These are phyloP conservation scores for Mormyrops attenuatus DNA, from an alignment of 2,797 vertebrate genomes.

Conservation along the genomic window DNA sequence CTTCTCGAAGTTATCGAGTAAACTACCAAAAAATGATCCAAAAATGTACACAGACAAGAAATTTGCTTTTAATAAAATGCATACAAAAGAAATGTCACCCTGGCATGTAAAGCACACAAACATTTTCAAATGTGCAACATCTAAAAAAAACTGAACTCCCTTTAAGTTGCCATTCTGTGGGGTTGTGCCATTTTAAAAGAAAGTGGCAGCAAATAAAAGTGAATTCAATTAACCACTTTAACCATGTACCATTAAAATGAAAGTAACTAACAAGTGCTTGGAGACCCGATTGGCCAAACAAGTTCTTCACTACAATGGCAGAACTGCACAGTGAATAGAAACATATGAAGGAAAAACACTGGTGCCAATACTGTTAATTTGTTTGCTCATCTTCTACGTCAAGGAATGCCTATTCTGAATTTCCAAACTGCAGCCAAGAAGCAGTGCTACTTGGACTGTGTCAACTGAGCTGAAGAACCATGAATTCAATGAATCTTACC, in stretches of 20 bases:
- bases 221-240: not conserved
- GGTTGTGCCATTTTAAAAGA: not conserved
- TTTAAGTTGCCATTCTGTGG: not conserved
- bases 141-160: too few relatives aligned
- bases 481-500: slow-evolving; percentile 3
- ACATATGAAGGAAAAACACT: not conserved
- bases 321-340: not conserved
- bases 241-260: not conserved
- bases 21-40: not conserved
- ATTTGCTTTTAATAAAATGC: not conserved
- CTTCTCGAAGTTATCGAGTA: not conserved
- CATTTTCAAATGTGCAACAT: too few relatives aligned
- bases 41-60: not conserved
- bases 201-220: not conserved
- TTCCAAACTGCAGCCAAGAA: not conserved
- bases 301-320: not conserved
- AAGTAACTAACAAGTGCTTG: not conserved
- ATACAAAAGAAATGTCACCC: not conserved
- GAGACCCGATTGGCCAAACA: not conserved
- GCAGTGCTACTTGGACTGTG: not conserved
- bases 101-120: not conserved
- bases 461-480: not conserved
- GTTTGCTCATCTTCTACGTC: not conserved
- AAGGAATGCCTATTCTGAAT: not conserved
- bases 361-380: not conserved